A percentile compares a stretch with the other conserved stretches of the same genome.
These are phyloP conservation scores for Anthopleura sola DNA, from an alignment of 64 coral and sea anemone species.

Conservation along the genomic window DNA sequence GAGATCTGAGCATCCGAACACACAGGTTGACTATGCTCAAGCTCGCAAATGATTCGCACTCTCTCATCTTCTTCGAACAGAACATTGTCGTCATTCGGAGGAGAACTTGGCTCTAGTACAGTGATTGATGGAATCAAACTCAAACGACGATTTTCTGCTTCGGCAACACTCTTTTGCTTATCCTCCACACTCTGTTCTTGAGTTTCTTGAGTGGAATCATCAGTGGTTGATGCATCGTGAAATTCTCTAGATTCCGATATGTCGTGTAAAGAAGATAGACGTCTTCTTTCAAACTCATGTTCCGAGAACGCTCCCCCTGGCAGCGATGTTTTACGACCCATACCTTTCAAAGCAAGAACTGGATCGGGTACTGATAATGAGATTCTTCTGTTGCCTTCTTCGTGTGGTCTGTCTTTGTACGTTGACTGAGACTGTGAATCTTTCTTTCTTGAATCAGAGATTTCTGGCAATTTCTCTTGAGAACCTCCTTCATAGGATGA, in stretches of 20 bases:
- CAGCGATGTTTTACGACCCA: background rate
- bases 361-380: background rate
- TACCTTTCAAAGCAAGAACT: slow-evolving; percentile 2
- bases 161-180: background rate
- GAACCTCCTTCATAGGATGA: background rate
- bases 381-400: background rate
- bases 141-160: slow-evolving; percentile 1
- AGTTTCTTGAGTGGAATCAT: background rate
- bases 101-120: background rate
- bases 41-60: background rate
- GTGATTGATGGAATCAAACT: slow-evolving; percentile 19
- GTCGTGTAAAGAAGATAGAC: background rate
- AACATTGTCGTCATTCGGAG: slow-evolving; percentile 20
- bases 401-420: background rate
- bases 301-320: background rate
- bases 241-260: background rate
- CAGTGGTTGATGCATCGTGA: background rate
- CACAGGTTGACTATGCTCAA: background rate
- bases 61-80: slow-evolving; percentile 5
- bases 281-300: background rate
- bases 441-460: background rate
- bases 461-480: background rate
- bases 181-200: background rate
- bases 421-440: background rate
- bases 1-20: background rate